These are phyloP conservation scores for Sebastes steindachneri DNA, from an alignment of 2,797 vertebrate genomes.

Conservation along the genomic window DNA sequence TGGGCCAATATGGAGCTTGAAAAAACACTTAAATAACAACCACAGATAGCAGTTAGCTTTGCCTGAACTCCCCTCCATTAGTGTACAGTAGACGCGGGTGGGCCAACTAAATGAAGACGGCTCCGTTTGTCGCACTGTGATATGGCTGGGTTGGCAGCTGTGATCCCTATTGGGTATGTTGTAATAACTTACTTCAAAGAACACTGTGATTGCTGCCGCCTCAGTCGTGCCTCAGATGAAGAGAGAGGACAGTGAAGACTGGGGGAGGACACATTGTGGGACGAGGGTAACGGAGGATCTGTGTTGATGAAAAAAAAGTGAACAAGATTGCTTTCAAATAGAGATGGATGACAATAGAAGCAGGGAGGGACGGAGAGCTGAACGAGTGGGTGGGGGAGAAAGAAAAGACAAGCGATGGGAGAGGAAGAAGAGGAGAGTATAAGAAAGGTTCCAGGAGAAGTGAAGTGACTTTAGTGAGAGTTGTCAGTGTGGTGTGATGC, in stretches of 20 bases:
- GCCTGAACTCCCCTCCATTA: slow-evolving; percentile 14
- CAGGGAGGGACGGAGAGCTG: not conserved
- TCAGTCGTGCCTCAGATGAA: slow-evolving; percentile 30
- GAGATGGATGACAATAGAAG: slow-evolving; percentile 28
- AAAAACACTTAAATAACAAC: slow-evolving; percentile 7
- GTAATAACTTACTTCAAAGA: slow-evolving; percentile 59
- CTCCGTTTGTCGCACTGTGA: slow-evolving; percentile 6
- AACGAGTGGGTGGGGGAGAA: slow-evolving; percentile 10
- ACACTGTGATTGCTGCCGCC: slow-evolving; percentile 30
- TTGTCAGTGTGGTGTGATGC: slow-evolving; percentile 39
- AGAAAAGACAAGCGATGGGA: not conserved
- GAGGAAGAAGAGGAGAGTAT: not conserved
- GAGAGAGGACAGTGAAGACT: slow-evolving; percentile 9
- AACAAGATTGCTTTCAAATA: slow-evolving; percentile 31
- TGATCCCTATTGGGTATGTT: slow-evolving; percentile 31
- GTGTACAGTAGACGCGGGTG: slow-evolving; percentile 6
- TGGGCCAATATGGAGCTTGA: not conserved
- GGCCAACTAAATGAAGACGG: slow-evolving; percentile 36
- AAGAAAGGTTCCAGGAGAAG: not conserved
- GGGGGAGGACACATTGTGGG: slow-evolving; percentile 45
- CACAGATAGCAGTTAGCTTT: not conserved
- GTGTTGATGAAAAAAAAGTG: slow-evolving; percentile 2
- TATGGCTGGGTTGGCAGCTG: slow-evolving; percentile 26
- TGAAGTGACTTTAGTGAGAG: not conserved
- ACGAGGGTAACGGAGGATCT: slow-evolving; percentile 32